A percentile compares a stretch with the other conserved stretches of the same genome.
phyloP scores from a whole-genome alignment of 2,797 vertebrate species.

The Antennarius maculatus region DNA sequence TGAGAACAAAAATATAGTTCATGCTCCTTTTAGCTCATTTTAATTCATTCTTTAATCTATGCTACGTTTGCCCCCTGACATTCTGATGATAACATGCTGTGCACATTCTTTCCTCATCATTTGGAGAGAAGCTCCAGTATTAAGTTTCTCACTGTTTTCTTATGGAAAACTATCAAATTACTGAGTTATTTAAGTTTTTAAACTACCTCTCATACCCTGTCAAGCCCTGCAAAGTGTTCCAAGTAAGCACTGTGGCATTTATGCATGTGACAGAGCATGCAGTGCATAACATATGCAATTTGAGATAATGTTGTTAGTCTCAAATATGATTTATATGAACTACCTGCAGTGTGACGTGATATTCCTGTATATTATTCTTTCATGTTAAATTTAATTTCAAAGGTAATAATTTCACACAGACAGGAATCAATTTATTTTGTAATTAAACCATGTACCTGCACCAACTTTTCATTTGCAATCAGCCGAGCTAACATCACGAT shows the following conservation, averaged over 20 bases:
- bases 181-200: constrained; percentile 36
- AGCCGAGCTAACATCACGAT: constrained; percentile 31
- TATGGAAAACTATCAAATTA: constrained; percentile 47
- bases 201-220: constrained; percentile 15
- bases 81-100: constrained; percentile 61
- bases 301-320: constrained; percentile 20
- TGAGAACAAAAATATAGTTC: constrained; percentile 74
- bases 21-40: constrained; percentile 74
- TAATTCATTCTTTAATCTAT: constrained; percentile 69
- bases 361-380: constrained; percentile 16
- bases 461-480: constrained; percentile 50
- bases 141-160: constrained; percentile 38
- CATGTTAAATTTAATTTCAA: constrained; percentile 36
- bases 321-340: constrained; percentile 8
- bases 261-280: constrained; percentile 22
- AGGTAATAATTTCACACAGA: constrained; percentile 35
- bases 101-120: constrained; percentile 36
- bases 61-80: constrained; percentile 65
- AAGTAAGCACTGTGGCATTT: constrained; percentile 11
- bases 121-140: constrained; percentile 51
- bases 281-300: constrained; percentile 16
- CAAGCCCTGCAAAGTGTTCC: constrained; percentile 21
- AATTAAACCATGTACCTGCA: constrained; percentile 35
- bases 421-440: constrained; percentile 40
- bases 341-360: background rate